Percentiles rank a stretch among this genome's conserved stretches.
Conservation (phyloP, 2,888 invertebrate genomes). For the Nysson spinosus region DNA sequence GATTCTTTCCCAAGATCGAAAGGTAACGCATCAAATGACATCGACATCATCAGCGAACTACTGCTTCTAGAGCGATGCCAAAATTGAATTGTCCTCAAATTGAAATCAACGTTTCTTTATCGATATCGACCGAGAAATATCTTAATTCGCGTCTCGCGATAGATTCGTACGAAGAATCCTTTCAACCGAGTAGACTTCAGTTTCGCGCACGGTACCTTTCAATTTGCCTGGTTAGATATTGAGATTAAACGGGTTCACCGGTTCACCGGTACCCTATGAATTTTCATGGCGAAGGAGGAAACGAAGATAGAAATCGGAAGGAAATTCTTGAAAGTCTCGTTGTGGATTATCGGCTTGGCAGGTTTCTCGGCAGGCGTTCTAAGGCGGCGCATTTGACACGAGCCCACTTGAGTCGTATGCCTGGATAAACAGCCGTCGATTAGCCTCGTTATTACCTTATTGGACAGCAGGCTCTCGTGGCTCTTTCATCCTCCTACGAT, state of each 20-base stretch:
- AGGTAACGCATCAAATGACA: conserved; percentile 67
- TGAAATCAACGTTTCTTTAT: no score
- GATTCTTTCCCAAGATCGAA: conserved; percentile 75
- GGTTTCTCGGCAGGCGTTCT: conserved; percentile 43
- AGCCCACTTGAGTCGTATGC: conserved; percentile 20
- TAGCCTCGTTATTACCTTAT: background rate
- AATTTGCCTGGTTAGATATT: background rate
- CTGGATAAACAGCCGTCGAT: conserved; percentile 23
- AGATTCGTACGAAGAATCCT: no score
- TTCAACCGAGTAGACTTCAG: no score
- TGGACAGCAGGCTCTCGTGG: no score
- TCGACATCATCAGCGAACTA: conserved; percentile 26
- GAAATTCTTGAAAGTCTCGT: conserved; percentile 32
- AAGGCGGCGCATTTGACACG: conserved; percentile 36
- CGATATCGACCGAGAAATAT: no score
- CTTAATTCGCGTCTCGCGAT: no score
- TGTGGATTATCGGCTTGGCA: conserved; percentile 47
- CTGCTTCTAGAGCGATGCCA: no score
- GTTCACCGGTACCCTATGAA: no score
- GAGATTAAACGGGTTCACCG: no score
- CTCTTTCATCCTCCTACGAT: no score
- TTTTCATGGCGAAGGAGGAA: background rate
- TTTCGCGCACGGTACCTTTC: no score
- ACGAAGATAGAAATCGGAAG: conserved; percentile 4
- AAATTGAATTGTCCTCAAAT: no score